Evolutionary conservation across 2,113 vertebrate species (phyloP).

Genomic region (Hyaena hyaena): DNA sequence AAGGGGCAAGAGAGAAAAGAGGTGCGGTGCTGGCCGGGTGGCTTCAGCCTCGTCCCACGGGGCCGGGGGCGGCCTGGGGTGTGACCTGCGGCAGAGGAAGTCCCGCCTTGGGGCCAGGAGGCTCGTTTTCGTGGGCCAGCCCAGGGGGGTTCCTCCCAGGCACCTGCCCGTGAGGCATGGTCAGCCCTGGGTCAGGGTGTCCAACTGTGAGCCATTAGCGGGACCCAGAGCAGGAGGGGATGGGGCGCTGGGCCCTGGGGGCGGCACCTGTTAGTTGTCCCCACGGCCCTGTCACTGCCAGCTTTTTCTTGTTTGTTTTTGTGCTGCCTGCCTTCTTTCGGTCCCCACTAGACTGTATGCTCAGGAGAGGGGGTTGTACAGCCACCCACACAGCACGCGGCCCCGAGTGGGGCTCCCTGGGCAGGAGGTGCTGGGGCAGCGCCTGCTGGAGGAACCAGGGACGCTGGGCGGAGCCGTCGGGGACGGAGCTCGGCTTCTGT

Average conservation of each 20-base stretch:
- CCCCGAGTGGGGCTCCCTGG: not conserved
- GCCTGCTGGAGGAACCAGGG: accelerated
- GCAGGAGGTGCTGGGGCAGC: not conserved
- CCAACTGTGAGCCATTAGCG: not conserved
- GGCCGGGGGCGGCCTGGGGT: not conserved
- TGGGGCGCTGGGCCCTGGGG: accelerated
- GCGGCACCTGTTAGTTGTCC: accelerated
- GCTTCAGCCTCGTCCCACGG: accelerated
- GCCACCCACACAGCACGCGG: accelerated
- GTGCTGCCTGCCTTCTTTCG: not conserved
- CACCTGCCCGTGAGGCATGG: not conserved
- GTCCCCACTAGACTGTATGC: not conserved
- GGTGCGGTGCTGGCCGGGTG: not conserved
- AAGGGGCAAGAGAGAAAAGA: not conserved
- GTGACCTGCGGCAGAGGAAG: not conserved
- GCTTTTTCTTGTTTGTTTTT: not conserved
- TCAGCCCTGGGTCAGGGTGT: not conserved
- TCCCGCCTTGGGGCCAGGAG: not conserved
- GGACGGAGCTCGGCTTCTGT: not conserved
- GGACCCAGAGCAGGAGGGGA: accelerated
- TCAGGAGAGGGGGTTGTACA: not conserved
- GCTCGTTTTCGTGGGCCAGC: not conserved
- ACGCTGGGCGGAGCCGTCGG: accelerated
- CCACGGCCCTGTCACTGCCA: accelerated
- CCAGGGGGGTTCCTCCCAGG: not conserved